phyloP scores from a whole-genome alignment of 2,888 invertebrate genomes.

The Fragum sueziense region DNA sequence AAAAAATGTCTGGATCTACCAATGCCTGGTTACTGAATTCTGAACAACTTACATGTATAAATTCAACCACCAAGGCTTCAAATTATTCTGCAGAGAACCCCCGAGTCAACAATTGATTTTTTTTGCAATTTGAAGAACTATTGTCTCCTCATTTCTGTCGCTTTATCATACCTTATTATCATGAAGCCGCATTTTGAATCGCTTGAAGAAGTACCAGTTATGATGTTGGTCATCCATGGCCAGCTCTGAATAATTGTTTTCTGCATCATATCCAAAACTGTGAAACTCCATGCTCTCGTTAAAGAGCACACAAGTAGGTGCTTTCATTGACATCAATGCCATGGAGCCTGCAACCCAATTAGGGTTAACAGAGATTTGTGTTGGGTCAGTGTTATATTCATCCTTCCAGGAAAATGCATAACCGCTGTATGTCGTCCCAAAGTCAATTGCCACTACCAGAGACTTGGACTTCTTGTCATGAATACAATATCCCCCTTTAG shows the following conservation, averaged over 20 bases:
- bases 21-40: no score
- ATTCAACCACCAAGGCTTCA: no score
- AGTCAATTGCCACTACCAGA: conserved; percentile 60
- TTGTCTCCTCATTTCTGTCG: no score
- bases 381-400: conserved; percentile 24
- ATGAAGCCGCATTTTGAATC: conserved; percentile 52
- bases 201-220: conserved; percentile 47
- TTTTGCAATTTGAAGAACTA: no score
- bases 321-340: conserved; percentile 31
- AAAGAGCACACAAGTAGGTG: conserved; percentile 43
- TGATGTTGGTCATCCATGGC: conserved; percentile 33
- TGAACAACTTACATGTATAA: no score
- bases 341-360: conserved; percentile 27
- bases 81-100: no score
- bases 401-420: conserved; percentile 56
- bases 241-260: conserved; percentile 42
- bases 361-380: conserved; percentile 10
- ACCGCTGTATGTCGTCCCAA: conserved; percentile 59
- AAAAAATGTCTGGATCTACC: no score
- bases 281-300: conserved; percentile 41
- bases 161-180: conserved; percentile 34
- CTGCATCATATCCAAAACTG: conserved; percentile 54
- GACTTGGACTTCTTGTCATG: conserved; percentile 51
- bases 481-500: neutral
- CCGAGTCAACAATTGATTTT: no score